Percentiles rank a stretch among this genome's conserved stretches.
Conservation (phyloP, 2,113 vertebrate species). For the Pelusios castaneus region DNA sequence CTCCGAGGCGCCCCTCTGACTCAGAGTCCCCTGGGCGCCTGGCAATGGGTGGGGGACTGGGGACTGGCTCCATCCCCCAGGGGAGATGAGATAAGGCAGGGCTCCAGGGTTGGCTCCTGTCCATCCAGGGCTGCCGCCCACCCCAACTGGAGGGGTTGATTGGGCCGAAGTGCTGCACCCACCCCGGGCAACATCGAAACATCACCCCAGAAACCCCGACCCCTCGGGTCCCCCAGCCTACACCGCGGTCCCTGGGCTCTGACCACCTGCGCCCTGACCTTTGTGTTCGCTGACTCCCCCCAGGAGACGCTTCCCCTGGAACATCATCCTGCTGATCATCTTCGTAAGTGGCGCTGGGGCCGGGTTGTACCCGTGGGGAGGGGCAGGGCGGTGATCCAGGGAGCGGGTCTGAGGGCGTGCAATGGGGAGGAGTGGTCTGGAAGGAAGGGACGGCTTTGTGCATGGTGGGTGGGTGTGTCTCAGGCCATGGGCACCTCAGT, state of each 20-base stretch:
- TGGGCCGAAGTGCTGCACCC: neutral
- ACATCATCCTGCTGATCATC: constrained; percentile 88
- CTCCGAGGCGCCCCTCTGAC: neutral
- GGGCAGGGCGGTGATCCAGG: neutral
- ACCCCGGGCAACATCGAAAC: no score
- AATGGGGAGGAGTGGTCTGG: neutral
- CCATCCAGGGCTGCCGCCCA: rapidly evolving
- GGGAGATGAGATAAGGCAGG: rapidly evolving
- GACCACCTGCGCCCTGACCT: rapidly evolving
- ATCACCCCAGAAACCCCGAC: neutral
- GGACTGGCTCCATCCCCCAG: neutral
- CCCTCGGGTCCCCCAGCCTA: neutral
- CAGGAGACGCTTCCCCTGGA: constrained; percentile 95
- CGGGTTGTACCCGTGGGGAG: neutral
- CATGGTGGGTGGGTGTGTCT: neutral
- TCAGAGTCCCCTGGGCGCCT: neutral
- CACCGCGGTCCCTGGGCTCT: neutral
- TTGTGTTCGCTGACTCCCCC: neutral
- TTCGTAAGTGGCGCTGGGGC: constrained; percentile 85
- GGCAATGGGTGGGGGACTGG: no score
- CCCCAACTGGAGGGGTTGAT: neutral
- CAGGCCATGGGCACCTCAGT: neutral
- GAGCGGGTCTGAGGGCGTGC: neutral
- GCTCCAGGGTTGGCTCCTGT: neutral
- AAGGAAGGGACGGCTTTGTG: neutral